Evolutionary conservation across 2,888 invertebrate genomes (phyloP).

Genomic region (Ochropleura plecta): DNA sequence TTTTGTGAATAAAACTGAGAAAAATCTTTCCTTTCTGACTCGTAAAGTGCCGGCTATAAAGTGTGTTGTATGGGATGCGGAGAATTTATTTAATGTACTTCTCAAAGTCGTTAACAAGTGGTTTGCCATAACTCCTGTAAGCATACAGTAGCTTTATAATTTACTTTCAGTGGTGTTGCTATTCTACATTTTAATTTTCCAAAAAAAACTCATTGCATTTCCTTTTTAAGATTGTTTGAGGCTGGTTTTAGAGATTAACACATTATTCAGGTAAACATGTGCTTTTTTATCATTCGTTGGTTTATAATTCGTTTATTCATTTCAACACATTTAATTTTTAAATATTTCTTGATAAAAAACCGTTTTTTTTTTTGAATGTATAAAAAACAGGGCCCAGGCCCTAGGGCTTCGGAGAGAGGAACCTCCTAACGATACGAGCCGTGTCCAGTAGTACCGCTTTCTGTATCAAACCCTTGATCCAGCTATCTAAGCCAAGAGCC

Average conservation of each 20-base stretch:
- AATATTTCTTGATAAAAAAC: too few relatives aligned
- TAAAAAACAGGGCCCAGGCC: too few relatives aligned
- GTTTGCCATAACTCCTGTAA: conserved; percentile 29
- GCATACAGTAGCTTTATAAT: conserved; percentile 2
- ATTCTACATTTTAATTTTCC: neutral
- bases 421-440: too few relatives aligned
- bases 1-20: neutral
- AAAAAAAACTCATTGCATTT: neutral
- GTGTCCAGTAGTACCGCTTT: too few relatives aligned
- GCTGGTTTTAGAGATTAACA: too few relatives aligned
- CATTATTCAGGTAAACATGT: neutral
- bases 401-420: too few relatives aligned
- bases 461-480: too few relatives aligned
- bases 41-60: conserved; percentile 9
- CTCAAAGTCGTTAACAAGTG: conserved; percentile 31
- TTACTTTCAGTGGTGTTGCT: conserved; percentile 2
- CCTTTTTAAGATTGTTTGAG: neutral
- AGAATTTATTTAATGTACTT: conserved; percentile 29
- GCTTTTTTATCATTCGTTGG: too few relatives aligned
- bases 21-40: conserved; percentile 3
- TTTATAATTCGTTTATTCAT: too few relatives aligned
- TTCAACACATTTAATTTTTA: too few relatives aligned
- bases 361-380: too few relatives aligned
- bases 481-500: too few relatives aligned
- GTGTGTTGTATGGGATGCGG: conserved; percentile 15